These are phyloP conservation scores for Microvelia longipes DNA, from an alignment of 1,140 invertebrate species.

Conservation along the genomic window DNA sequence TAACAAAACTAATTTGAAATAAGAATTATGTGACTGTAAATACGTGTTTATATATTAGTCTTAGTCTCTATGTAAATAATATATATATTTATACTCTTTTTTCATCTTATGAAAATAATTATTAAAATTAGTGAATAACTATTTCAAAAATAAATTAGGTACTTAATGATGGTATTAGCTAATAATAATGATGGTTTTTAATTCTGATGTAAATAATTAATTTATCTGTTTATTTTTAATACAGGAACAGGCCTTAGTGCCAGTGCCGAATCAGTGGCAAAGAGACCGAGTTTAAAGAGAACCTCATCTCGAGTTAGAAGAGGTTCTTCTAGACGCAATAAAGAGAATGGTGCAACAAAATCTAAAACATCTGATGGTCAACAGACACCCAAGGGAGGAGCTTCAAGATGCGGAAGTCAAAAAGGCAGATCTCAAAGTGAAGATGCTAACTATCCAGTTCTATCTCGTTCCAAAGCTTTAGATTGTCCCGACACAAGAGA, in stretches of 20 bases:
- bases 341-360: constrained; percentile 38
- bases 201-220: too few relatives aligned
- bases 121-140: too few relatives aligned
- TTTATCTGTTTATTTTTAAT: too few relatives aligned
- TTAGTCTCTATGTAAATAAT: too few relatives aligned
- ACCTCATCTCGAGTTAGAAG: constrained; percentile 36
- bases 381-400: neutral
- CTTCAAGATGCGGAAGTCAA: neutral
- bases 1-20: too few relatives aligned
- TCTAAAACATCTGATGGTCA: neutral
- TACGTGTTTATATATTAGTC: too few relatives aligned
- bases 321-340: constrained; percentile 49
- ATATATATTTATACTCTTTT: too few relatives aligned
- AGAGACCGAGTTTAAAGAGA: constrained; percentile 43
- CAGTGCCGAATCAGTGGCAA: constrained; percentile 50
- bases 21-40: too few relatives aligned
- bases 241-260: constrained; percentile 40
- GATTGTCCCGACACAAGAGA: neutral
- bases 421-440: neutral
- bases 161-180: too few relatives aligned
- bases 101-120: too few relatives aligned
- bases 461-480: neutral
- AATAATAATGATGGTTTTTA: too few relatives aligned
- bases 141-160: too few relatives aligned
- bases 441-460: neutral